Base-by-base conservation (phyloP, 2,113 vertebrate genomes). In the Rhea americana region DNA sequence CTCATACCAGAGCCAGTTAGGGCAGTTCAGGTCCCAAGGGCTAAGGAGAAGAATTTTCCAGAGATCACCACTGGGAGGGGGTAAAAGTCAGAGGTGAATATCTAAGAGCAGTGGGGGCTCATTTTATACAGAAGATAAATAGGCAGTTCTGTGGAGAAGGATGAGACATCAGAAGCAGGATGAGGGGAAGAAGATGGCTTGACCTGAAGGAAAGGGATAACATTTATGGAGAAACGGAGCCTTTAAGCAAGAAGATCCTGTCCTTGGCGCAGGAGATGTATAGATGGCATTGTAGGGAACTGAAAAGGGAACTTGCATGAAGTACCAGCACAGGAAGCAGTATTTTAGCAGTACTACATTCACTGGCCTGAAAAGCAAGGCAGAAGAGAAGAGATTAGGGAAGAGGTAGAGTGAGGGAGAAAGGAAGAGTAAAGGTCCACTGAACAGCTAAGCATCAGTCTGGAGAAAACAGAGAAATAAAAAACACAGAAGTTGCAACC, bases 21-120 rank as follows among this genome's bases (percentile, higher is more conserved):
- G 35, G 78, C 10, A 62, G 32, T 75, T 47, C 0, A 0, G 51
- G 72, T 18, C 43, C 62, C 50, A 47, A 24, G 25, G 7, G 5
- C 15, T 13, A 20, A 80, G 37, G 25, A 22, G 19, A 50, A 47
- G 62, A 50, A 17, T 62, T 28, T 92, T 35, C 43, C 35, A 66
- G 35, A 79, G 28, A 19, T 73, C 55, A 67, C 50, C 43, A 7
- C 1, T 37, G 51, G 37, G 45, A 93, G 83, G 45, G 0, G 0
- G 21, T 41, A 53, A 50, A 76, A 78, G 28, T 39, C 55, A 53
- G 48, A 76, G 11, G 10, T 65, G 16, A 41, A 5, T 35, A 15
- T 37, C 28, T 61, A 55, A 13, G 22, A 6, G 9, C 4, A 30
- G 32, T 65, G 30, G 48, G 21, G 76, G 21, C 10, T 82, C 41